A percentile compares a stretch with the other conserved stretches of the same genome.
phyloP scores from a whole-genome alignment of 2,888 invertebrate species.

The Drosophila neoperkinsi region DNA sequence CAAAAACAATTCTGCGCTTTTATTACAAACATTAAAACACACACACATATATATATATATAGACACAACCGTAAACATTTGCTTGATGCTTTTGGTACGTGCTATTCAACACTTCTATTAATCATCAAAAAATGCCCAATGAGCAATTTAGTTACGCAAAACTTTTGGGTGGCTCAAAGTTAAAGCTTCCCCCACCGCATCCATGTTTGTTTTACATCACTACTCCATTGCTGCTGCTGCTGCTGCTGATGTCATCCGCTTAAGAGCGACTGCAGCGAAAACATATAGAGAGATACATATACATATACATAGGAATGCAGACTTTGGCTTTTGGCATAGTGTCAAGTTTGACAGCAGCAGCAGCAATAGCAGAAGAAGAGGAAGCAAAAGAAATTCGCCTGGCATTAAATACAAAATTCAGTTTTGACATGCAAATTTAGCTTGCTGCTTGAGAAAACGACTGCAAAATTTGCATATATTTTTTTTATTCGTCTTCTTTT shows the following conservation, averaged over 20 bases:
- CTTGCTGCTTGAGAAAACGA: slow-evolving; percentile 14
- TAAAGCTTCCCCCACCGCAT: slow-evolving; percentile 7
- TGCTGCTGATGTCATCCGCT: slow-evolving; percentile 43
- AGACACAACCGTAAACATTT: slow-evolving; percentile 6
- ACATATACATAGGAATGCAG: not conserved
- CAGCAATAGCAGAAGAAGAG: not conserved
- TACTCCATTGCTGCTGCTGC: slow-evolving; percentile 2
- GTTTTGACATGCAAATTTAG: slow-evolving; percentile 54
- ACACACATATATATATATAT: slow-evolving; percentile 12
- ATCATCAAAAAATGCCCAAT: slow-evolving; percentile 52
- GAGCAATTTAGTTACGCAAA: slow-evolving; percentile 50
- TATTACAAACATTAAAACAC: slow-evolving; percentile 67
- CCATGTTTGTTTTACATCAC: not conserved
- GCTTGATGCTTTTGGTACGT: slow-evolving; percentile 55
- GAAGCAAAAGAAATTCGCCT: slow-evolving; percentile 35
- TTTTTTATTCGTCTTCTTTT: slow-evolving; percentile 25
- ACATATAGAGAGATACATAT: not conserved
- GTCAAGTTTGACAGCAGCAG: slow-evolving; percentile 40
- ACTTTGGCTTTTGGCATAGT: slow-evolving; percentile 41
- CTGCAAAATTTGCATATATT: slow-evolving; percentile 37
- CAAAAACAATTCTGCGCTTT: slow-evolving; percentile 33
- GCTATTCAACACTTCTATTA: slow-evolving; percentile 42
- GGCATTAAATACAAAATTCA: slow-evolving; percentile 45
- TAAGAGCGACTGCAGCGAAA: slow-evolving; percentile 25
- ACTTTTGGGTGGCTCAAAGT: slow-evolving; percentile 30